These are phyloP conservation scores for Smutsia temminckii DNA, from an alignment of 2,797 vertebrate species.

Conservation along the genomic window DNA sequence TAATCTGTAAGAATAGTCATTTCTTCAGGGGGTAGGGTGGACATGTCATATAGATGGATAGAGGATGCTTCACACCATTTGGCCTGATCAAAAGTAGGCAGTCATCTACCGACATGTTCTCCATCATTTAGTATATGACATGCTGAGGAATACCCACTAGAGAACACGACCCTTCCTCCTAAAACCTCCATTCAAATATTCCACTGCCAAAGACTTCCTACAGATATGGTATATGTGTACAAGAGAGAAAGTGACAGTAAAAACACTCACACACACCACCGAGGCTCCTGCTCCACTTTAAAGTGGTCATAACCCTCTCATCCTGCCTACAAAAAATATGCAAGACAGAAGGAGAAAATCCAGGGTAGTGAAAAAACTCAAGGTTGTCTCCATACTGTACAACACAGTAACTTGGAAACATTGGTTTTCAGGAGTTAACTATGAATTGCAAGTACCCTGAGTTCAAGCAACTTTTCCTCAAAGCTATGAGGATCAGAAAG, in stretches of 20 bases:
- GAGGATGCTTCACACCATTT: not conserved
- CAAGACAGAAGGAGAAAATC: not conserved
- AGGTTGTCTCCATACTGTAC: not conserved
- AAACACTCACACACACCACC: not conserved
- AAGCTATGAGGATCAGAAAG: not conserved
- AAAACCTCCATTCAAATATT: not conserved
- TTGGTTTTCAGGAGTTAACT: slow-evolving; percentile 6
- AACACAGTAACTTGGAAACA: not conserved
- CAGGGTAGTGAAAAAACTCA: not conserved
- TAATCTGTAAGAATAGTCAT: not conserved
- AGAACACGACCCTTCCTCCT: not conserved
- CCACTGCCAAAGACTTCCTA: not conserved
- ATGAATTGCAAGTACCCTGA: not conserved
- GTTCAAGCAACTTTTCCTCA: slow-evolving; percentile 6
- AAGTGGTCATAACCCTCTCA: not conserved
- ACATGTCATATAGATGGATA: not conserved
- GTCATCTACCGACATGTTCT: not conserved
- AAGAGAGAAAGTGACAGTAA: not conserved
- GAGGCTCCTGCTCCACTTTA: not conserved
- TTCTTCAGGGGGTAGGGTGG: not conserved
- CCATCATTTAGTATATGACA: not conserved
- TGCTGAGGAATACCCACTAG: not conserved
- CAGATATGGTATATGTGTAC: not conserved
- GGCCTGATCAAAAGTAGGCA: not conserved
- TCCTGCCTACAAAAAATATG: not conserved